A percentile compares a stretch with the other conserved stretches of the same genome.
phyloP scores from a whole-genome alignment of 2,888 invertebrate species.

The Dinocampus coccinellae region DNA sequence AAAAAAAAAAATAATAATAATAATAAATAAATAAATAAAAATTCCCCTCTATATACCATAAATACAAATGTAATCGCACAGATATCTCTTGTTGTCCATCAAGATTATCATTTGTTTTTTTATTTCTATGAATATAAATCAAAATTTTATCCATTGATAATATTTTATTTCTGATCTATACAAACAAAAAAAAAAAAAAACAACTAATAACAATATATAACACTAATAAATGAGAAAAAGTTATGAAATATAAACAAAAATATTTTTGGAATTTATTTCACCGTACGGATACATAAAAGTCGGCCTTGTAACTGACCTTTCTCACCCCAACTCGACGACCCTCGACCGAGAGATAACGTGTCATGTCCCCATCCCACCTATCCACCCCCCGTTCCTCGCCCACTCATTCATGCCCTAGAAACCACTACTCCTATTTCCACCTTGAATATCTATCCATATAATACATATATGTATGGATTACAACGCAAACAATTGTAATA shows the following conservation, averaged over 20 bases:
- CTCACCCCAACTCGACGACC: constrained; percentile 31
- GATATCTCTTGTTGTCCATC: not conserved
- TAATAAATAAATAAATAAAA: too few relatives aligned
- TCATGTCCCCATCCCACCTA: not conserved
- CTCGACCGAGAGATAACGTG: constrained; percentile 27
- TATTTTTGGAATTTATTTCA: not conserved
- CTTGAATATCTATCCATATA: not conserved
- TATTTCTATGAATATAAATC: not conserved
- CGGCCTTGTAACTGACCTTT: constrained; percentile 36
- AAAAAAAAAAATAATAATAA: not conserved
- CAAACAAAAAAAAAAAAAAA: not conserved
- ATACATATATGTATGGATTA: not conserved
- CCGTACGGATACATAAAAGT: constrained; percentile 17
- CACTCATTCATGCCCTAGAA: not conserved
- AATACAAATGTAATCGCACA: not conserved
- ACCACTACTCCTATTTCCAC: not conserved
- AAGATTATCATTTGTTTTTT: not conserved
- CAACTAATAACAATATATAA: too few relatives aligned
- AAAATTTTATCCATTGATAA: not conserved
- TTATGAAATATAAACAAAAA: not conserved
- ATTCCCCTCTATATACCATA: not conserved
- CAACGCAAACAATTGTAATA: not conserved
- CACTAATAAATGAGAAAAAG: not conserved
- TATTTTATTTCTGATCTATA: too few relatives aligned
- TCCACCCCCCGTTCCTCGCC: not conserved